Evolutionary conservation across 2,888 invertebrate species (phyloP), one percentile per base, ranked within the genome.

Genomic region (Sussaba pulchella): DNA sequence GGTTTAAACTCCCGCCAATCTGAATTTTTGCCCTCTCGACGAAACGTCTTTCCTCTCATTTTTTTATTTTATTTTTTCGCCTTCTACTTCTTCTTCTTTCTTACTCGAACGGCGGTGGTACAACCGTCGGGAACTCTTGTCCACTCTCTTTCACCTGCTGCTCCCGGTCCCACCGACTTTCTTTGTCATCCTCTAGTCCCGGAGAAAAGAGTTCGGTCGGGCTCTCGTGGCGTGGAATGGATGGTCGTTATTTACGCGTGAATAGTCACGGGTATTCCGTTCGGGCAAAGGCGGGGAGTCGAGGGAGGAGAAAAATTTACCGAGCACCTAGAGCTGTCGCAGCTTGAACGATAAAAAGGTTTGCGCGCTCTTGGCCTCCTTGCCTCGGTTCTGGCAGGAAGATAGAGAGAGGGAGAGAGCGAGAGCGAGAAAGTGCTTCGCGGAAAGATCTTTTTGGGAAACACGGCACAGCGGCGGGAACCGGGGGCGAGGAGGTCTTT

Each of bases 231-330:
- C 31, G 67, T 19, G 59, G 36, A 74, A 74, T 74, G 57, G 45
- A 74, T 76, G 64, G 73, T 82, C 76, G 76, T 79, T 82, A 79
- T 82, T 82, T 73, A 79, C 73, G 73, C 76, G 41, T 66, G 73
- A 82, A 64, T 59, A 78, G 75, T 63, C 57, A 43, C 61, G 47
- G 57, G 43, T 57, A 6, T 31, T 57, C 31, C 47, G 61, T 66
- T 57, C 21, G 31, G 26, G 47, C 26, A 19, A 43, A 52, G 10
- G 31, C 31, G 31, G 21, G 45, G 31, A 45, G 45, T 36, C 24
- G 43, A 14, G 47, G 24, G 61, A n/a, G n/a, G n/a, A 45, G 26
- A 61, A 69, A 66, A 61, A 50, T 71, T 45, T 59, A 64, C 10
- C 41, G 63, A 72, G 36, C n/a, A 50, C 24, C 47, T 8, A 14